Evolutionary conservation across 2,113 vertebrate species (phyloP).

Genomic region (Zosterops pallidus): DNA sequence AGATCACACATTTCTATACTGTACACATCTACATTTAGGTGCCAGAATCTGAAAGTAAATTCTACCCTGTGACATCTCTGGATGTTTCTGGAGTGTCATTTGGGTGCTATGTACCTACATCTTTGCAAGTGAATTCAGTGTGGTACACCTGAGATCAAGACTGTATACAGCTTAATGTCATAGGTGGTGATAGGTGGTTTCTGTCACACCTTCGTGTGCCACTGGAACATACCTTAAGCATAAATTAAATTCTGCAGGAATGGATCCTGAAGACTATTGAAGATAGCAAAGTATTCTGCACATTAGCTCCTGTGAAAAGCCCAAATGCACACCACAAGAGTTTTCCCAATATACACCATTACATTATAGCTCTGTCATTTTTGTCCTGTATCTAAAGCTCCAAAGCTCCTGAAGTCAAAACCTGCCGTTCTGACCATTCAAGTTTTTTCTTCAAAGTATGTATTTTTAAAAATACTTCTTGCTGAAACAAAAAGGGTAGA

Average conservation of each 20-base stretch:
- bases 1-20: not conserved
- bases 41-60: not conserved
- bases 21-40: not conserved
- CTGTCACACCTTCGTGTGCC: not conserved
- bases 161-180: accelerated
- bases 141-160: not conserved
- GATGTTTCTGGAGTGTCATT: not conserved
- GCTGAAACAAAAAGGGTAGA: not conserved
- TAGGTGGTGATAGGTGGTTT: not conserved
- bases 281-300: not conserved
- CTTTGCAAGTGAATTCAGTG: not conserved
- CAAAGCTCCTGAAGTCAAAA: not conserved
- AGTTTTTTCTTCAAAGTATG: not conserved
- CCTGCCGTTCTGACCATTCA: not conserved
- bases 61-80: not conserved
- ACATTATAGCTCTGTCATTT: not conserved
- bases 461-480: not conserved
- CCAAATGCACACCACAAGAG: not conserved
- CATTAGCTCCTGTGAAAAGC: not conserved
- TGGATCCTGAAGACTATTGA: not conserved
- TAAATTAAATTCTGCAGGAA: not conserved
- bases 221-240: not conserved
- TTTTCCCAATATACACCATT: not conserved
- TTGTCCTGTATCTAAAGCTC: not conserved
- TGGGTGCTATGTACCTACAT: not conserved